phyloP scores from a whole-genome alignment of 2,797 vertebrate genomes.

The Coluber constrictor region DNA sequence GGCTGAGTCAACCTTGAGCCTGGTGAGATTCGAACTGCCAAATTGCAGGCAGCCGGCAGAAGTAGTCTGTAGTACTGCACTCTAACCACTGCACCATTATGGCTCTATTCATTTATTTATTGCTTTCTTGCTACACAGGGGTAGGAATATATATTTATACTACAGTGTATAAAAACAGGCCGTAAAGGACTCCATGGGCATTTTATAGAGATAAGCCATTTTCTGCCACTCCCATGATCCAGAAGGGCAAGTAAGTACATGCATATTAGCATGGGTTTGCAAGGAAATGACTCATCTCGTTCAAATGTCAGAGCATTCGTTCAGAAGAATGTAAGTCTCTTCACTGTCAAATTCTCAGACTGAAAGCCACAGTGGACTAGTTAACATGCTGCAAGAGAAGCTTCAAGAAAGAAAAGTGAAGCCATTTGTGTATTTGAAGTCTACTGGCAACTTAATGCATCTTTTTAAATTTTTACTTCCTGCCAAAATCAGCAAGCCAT shows the following conservation, averaged over 20 bases:
- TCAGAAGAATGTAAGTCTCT: constrained; percentile 38
- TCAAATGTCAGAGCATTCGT: constrained; percentile 33
- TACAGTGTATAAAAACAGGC: background rate
- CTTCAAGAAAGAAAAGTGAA: background rate
- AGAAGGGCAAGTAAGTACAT: background rate
- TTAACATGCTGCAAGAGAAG: background rate
- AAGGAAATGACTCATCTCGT: constrained; percentile 12
- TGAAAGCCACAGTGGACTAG: background rate
- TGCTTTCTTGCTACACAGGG: background rate
- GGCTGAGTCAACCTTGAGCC: too few relatives aligned
- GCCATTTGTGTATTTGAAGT: background rate
- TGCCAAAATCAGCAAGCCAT: background rate
- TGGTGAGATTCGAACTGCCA: too few relatives aligned
- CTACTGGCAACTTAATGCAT: background rate
- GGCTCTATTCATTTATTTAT: background rate
- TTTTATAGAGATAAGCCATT: background rate
- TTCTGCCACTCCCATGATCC: background rate
- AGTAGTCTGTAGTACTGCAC: too few relatives aligned
- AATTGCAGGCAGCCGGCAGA: too few relatives aligned
- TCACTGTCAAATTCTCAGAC: background rate
- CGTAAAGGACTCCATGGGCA: background rate
- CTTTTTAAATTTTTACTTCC: background rate
- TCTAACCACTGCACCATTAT: too few relatives aligned
- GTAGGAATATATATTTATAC: background rate
- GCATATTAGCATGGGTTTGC: background rate